These are phyloP conservation scores for Phenacoccus solenopsis DNA, from an alignment of 1,140 invertebrate genomes.

Conservation along the genomic window DNA sequence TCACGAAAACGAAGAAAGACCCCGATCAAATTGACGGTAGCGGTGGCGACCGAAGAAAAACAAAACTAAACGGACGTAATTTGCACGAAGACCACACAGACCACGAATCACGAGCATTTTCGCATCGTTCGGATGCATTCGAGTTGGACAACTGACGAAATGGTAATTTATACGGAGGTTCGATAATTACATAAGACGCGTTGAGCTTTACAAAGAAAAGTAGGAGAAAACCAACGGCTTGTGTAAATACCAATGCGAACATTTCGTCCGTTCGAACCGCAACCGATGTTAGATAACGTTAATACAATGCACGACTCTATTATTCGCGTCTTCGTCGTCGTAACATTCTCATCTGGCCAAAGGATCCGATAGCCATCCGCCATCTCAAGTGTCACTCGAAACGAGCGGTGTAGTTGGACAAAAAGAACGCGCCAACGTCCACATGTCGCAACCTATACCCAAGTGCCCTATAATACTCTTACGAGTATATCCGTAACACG, in stretches of 20 bases:
- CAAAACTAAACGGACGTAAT: not conserved
- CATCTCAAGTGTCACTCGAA: too few relatives aligned
- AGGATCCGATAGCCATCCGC: too few relatives aligned
- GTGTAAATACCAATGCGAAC: not conserved
- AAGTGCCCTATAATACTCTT: too few relatives aligned
- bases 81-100: constrained; percentile 1
- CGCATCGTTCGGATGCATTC: not conserved
- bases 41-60: not conserved
- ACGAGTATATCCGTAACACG: not conserved
- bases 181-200: not conserved
- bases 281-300: not conserved
- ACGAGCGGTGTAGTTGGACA: too few relatives aligned
- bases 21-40: too few relatives aligned
- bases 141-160: not conserved
- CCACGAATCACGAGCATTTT: not conserved
- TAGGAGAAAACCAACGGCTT: too few relatives aligned
- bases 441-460: too few relatives aligned
- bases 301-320: not conserved
- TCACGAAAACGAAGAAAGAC: not conserved
- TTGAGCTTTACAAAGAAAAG: constrained; percentile 2
- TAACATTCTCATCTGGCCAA: too few relatives aligned
- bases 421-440: too few relatives aligned
- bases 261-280: not conserved
- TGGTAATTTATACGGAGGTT: not conserved
- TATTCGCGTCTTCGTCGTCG: not conserved